A percentile compares a stretch with the other conserved stretches of the same genome.
These are phyloP conservation scores for Petrocephalus microphthalmus DNA, from an alignment of 2,113 vertebrate genomes.

Conservation along the genomic window DNA sequence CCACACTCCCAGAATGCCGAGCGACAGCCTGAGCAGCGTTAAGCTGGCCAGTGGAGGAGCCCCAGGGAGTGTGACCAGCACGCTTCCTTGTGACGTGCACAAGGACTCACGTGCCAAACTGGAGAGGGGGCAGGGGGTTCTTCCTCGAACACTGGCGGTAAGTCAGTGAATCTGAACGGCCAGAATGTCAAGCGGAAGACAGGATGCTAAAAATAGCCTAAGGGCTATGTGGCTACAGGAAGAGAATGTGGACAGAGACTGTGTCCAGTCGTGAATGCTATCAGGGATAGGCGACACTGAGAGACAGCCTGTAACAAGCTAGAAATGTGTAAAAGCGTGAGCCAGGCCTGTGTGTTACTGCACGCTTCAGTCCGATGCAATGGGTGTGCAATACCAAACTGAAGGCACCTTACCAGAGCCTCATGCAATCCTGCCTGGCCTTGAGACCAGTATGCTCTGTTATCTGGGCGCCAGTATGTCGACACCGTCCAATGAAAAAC, in stretches of 20 bases:
- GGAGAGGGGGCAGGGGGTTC: background rate
- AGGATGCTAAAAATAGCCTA: background rate
- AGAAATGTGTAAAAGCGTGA: background rate
- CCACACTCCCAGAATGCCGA: background rate
- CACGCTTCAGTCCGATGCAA: background rate
- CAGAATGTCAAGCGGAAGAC: background rate
- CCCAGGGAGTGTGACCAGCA: background rate
- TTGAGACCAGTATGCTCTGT: background rate
- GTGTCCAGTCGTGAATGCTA: background rate
- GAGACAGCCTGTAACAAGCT: background rate
- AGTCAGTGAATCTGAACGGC: background rate
- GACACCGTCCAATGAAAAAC: background rate
- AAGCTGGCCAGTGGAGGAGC: background rate
- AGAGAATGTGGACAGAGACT: background rate
- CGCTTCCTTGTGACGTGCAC: background rate
- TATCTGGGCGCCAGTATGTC: background rate
- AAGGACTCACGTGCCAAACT: background rate
- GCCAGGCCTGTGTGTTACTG: background rate
- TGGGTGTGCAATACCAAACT: background rate
- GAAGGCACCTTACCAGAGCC: background rate
- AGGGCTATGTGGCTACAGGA: background rate
- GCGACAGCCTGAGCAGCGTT: background rate
- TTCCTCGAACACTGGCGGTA: background rate
- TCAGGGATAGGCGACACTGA: background rate
- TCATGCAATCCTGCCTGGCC: background rate